Base-by-base conservation (phyloP, 2,888 invertebrate genomes). In the Parthenolecanium corni region DNA sequence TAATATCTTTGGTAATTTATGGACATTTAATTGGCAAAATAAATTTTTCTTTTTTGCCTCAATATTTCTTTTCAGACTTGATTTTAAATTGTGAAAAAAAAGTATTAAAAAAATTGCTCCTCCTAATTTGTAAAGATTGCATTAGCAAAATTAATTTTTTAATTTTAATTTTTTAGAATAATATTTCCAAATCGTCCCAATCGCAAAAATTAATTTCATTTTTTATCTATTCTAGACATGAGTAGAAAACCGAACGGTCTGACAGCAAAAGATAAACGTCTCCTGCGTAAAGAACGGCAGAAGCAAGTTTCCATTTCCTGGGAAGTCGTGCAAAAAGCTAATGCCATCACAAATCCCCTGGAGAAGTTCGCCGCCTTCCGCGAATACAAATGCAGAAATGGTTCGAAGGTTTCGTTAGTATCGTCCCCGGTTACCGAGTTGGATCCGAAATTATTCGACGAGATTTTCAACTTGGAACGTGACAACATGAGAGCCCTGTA, bases 401-500 rank as follows among this genome's bases (percentile, higher is more conserved):
- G 46, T 14, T 31, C 36, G 18, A 38, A n/a, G n/a, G 44, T 38
- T 4, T 24, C 42, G 3, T 20, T 63, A 12, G 21, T 21, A 11
- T 63, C 40, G 31, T 21, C 53, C 5, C 23, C 53, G 5, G 63
- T 63, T 21, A 63, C 47, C n/a, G 54, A 63, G 21, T 31, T 63
- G 18, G 63, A 63, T 52, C 31, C 53, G 36, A n/a, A 53, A 11
- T 46, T 46, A 16, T n/a, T 53, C n/a, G 76, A 82, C 38, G 88
- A 86, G 85, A 80, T 84, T 51, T 83, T 87, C 69, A 78, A 83
- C 69, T 77, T 91, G 24, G 84, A 86, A 65, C 84, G 85, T 72
- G 77, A 78, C 67, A 91, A 91, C 73, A 89, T 90, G 89, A 82
- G 83, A 73, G 71, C 76, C 65, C 75, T 85, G 82, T 91, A 81